Base-by-base conservation (phyloP, 2,888 invertebrate genomes). In the Scaptomyza cyrtandrae region DNA sequence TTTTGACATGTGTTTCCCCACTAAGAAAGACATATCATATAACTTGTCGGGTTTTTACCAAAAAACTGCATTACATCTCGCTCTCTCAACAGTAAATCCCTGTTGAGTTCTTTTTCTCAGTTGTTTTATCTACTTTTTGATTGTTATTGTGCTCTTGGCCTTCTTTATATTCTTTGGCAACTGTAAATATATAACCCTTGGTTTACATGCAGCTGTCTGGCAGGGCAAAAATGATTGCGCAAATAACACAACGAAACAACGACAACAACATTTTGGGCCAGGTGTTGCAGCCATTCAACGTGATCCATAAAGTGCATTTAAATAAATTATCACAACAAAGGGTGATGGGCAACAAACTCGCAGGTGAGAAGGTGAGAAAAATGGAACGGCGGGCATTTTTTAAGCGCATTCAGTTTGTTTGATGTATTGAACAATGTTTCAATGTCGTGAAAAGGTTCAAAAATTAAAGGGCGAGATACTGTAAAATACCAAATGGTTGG, bases 311-410 rank as follows among this genome's bases (percentile, higher is more conserved):
- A 75, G 55, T 80, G 69, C 76, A 84, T 85, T 86, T 81, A 75
- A 78, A 75, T 82, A 84, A 86, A 86, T 78, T 62, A 69, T 64
- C 67, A 70, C 78, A 86, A 67, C 69, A 70, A 84, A 80, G 71
- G 57, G 61, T 14, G 43, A 14, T 37, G 35, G 9, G 6, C 6
- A 43, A 37, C 33, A 62, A 57, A 57, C 55, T 35, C 43, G 53
- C 65, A 63, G 66, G 49, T 60, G 54, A 63, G 64, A 55, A 46
- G 19, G 14, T 11, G 55, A 46, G 29, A 43, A 58, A 43, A 24
- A 7, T 14, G 35, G 39, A 52, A 41, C 10, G 7, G 7, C 10
- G 33, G 44, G 19, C 19, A 35, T 19, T 19, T 14, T 19, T 29
- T 43, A 6, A 44, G n/a, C 2, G 62, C 55, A 33, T n/a, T 29